These are phyloP conservation scores for Chaenogobius annularis DNA, from an alignment of 2,113 vertebrate species.

Conservation along the genomic window DNA sequence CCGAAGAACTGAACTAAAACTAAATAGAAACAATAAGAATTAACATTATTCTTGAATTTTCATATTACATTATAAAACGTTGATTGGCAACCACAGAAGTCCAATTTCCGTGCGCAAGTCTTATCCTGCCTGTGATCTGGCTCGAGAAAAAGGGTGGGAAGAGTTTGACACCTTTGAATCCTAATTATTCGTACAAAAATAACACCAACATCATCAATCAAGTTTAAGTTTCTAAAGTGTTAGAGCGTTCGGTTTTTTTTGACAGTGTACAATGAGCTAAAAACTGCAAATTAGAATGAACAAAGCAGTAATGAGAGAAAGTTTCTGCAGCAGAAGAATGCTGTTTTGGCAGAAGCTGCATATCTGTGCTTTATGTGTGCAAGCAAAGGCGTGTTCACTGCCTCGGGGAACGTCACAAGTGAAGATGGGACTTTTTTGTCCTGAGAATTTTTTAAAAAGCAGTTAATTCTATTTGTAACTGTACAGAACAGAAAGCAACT, in stretches of 20 bases:
- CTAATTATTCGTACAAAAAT: conserved; percentile 10
- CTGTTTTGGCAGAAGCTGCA: conserved; percentile 20
- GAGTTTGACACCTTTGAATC: conserved; percentile 20
- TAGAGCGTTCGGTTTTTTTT: not conserved
- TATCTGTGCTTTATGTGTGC: conserved; percentile 1
- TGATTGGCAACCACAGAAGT: not conserved
- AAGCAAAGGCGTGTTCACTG: conserved; percentile 44
- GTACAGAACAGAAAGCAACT: conserved; percentile 23
- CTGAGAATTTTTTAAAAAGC: conserved; percentile 13
- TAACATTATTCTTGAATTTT: not conserved
- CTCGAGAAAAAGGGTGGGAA: conserved; percentile 36
- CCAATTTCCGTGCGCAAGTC: conserved; percentile 34
- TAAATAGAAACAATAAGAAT: not conserved
- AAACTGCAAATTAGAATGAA: not conserved
- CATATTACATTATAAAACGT: not conserved
- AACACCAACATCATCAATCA: too few species aligned
- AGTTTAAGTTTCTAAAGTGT: too few species aligned
- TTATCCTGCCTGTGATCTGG: conserved; percentile 42
- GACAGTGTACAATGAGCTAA: not conserved
- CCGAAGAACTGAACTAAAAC: not conserved
- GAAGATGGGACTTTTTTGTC: conserved; percentile 29
- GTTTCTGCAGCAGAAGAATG: conserved; percentile 37
- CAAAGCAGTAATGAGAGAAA: conserved; percentile 3
- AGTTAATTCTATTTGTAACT: conserved; percentile 31
- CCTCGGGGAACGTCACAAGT: conserved; percentile 21